Percentiles rank a stretch among this genome's conserved stretches.
These are phyloP conservation scores for Lordiphosa andalusiaca DNA, from an alignment of 2,888 invertebrate species.

Conservation along the genomic window DNA sequence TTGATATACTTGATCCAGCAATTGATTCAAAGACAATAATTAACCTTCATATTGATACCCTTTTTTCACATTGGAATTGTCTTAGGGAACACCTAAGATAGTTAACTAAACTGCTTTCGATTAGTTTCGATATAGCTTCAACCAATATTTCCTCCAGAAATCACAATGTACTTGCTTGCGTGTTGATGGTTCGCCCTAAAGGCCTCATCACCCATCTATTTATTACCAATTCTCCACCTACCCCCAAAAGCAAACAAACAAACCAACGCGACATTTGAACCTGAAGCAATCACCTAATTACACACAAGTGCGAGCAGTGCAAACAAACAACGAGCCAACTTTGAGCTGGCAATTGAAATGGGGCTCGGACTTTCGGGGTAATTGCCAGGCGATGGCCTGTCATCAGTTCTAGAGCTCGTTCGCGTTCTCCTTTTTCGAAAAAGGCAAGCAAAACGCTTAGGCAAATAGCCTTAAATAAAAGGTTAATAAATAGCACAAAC, in stretches of 20 bases:
- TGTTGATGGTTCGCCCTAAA: too few species aligned
- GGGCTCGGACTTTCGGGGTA: slow-evolving; percentile 43
- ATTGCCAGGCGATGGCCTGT: slow-evolving; percentile 72
- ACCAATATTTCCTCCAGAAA: too few species aligned
- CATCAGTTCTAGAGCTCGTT: slow-evolving; percentile 54
- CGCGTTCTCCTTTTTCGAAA: slow-evolving; percentile 14
- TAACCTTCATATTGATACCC: too few species aligned
- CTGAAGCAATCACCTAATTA: slow-evolving; percentile 70
- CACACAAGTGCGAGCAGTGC: slow-evolving; percentile 37
- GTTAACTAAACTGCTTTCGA: too few species aligned
- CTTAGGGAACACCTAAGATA: too few species aligned
- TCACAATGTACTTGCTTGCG: too few species aligned
- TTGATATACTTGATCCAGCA: too few species aligned
- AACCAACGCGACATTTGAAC: slow-evolving; percentile 72
- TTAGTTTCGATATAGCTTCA: too few species aligned
- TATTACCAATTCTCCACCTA: slow-evolving; percentile 8
- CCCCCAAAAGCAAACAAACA: slow-evolving; percentile 27
- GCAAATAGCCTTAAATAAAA: slow-evolving; percentile 71
- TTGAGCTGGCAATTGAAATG: slow-evolving; percentile 2
- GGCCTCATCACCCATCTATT: too few species aligned
- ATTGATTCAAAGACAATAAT: too few species aligned
- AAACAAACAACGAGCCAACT: slow-evolving; percentile 11
- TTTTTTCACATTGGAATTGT: too few species aligned
- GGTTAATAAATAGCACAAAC: slow-evolving; percentile 67
- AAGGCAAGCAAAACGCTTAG: slow-evolving; percentile 48